Evolutionary conservation across 1,140 invertebrate species (phyloP).

Genomic region (Oreohelix idahoensis): DNA sequence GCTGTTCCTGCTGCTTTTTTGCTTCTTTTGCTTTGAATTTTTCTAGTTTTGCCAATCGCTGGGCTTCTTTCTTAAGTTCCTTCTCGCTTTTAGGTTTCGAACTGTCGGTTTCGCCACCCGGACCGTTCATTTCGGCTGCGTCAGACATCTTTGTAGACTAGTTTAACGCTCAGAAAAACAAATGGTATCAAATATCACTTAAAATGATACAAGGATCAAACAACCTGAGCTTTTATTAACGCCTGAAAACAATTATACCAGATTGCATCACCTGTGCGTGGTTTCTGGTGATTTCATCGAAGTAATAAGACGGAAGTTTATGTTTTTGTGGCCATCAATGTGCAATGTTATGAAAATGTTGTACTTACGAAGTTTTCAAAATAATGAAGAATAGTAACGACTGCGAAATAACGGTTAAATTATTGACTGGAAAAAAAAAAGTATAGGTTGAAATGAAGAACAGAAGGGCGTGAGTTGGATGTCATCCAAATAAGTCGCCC

Average conservation of each 20-base stretch:
- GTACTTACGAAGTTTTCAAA: too few species aligned
- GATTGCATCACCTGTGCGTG: background rate
- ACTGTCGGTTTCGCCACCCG: conserved; percentile 20
- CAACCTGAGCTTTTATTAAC: too few species aligned
- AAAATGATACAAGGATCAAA: too few species aligned
- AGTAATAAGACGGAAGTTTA: background rate
- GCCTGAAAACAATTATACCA: background rate
- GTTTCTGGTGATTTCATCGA: background rate
- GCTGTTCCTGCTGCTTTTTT: conserved; percentile 76
- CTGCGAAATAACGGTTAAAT: too few species aligned
- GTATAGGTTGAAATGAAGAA: too few species aligned
- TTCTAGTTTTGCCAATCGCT: conserved; percentile 75
- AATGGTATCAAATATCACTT: background rate
- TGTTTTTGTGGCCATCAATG: too few species aligned
- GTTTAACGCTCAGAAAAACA: background rate
- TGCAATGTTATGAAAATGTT: too few species aligned
- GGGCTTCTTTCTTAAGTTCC: conserved; percentile 67
- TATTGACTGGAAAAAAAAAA: too few species aligned
- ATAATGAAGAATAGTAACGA: too few species aligned
- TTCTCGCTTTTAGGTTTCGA: conserved; percentile 62
- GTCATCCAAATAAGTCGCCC: too few species aligned
- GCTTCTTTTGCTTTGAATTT: conserved; percentile 92
- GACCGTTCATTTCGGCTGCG: background rate
- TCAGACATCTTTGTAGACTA: background rate
- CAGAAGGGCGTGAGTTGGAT: too few species aligned